phyloP scores from a whole-genome alignment of 2,113 vertebrate genomes.

The Vimba vimba region DNA sequence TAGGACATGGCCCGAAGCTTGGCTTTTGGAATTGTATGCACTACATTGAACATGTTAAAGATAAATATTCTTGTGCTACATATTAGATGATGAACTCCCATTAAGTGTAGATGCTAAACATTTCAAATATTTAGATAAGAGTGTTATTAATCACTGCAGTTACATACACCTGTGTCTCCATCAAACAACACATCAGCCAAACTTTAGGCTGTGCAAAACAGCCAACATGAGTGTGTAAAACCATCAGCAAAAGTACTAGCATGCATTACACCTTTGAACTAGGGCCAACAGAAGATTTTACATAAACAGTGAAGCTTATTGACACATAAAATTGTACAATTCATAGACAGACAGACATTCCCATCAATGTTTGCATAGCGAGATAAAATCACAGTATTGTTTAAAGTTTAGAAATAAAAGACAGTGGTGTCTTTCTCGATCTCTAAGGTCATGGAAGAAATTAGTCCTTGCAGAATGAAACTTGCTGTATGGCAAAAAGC shows the following conservation, averaged over 20 bases:
- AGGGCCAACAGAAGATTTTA: slow-evolving; percentile 37
- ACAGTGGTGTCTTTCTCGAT: not conserved
- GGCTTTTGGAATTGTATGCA: slow-evolving; percentile 9
- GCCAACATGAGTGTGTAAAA: slow-evolving; percentile 8
- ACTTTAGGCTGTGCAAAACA: slow-evolving; percentile 16
- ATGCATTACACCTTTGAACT: slow-evolving; percentile 16
- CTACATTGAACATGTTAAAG: slow-evolving; percentile 21
- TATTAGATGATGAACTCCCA: not conserved
- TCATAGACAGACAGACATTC: slow-evolving; percentile 37
- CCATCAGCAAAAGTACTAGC: slow-evolving; percentile 24
- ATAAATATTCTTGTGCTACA: slow-evolving; percentile 33
- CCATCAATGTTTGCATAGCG: slow-evolving; percentile 61
- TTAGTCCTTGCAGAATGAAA: not conserved
- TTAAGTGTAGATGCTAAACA: not conserved
- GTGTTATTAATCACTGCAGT: slow-evolving; percentile 33
- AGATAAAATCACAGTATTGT: slow-evolving; percentile 44
- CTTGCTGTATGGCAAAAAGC: slow-evolving; percentile 1
- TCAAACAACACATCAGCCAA: not conserved
- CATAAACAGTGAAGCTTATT: slow-evolving; percentile 45
- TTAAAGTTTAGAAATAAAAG: slow-evolving; percentile 25
- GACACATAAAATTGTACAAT: slow-evolving; percentile 20
- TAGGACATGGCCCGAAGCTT: not conserved
- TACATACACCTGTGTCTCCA: slow-evolving; percentile 8
- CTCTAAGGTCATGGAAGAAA: slow-evolving; percentile 6
- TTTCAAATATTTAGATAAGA: slow-evolving; percentile 12